Percentiles rank a stretch among this genome's conserved stretches.
phyloP scores from a whole-genome alignment of 1,140 invertebrate genomes.

The Pentalonia nigronervosa region DNA sequence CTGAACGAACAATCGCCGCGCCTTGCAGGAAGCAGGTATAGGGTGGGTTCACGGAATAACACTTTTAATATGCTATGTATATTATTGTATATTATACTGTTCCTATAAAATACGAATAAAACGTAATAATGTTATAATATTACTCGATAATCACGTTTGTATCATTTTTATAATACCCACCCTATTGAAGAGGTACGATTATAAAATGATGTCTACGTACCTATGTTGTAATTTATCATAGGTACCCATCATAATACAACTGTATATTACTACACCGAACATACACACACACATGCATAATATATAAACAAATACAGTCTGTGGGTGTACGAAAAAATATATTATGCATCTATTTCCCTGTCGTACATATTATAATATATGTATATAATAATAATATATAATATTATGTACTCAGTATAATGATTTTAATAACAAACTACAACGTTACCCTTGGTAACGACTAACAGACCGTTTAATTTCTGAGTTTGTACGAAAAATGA shows the following conservation, averaged over 20 bases:
- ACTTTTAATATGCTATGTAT: too few relatives aligned
- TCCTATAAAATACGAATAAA: not conserved
- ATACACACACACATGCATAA: not conserved
- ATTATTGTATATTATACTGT: not conserved
- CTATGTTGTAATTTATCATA: not conserved
- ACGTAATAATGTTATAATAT: not conserved
- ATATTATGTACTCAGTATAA: not conserved
- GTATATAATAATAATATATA: too few relatives aligned
- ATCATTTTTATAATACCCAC: not conserved
- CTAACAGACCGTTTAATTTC: conserved; percentile 4
- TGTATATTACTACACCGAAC: not conserved
- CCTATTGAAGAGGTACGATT: not conserved
- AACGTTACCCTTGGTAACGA: conserved; percentile 24
- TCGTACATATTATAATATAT: not conserved
- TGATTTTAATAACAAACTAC: conserved; percentile 40
- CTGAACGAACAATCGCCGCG: too few relatives aligned
- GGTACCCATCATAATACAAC: not conserved
- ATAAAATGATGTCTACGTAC: not conserved
- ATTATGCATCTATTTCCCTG: not conserved
- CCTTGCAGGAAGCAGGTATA: not conserved
- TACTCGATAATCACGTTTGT: not conserved
- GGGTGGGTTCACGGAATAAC: too few relatives aligned
- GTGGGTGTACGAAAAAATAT: not conserved
- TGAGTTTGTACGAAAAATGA: not conserved
- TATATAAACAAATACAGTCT: not conserved